Base-by-base conservation (phyloP, 2,797 vertebrate genomes). In the Diglossa cyanea region DNA sequence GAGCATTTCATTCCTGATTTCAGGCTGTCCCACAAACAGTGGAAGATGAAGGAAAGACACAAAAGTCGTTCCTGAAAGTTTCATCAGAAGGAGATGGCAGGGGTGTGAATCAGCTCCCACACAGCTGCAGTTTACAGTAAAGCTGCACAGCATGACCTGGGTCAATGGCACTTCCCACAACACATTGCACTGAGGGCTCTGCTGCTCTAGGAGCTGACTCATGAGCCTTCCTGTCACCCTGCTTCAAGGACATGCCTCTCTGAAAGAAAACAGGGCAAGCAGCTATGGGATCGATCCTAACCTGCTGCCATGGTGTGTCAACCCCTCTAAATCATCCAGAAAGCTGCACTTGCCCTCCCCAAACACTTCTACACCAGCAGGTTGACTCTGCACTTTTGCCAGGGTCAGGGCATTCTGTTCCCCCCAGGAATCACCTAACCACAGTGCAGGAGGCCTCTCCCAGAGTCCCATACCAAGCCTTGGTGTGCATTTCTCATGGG, bases 31-130 rank as follows among this genome's bases (percentile, higher is more conserved):
- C 24, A 76, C 33, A 62, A 68, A 47, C 55, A 67, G 18, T 1
- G 2, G 53, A 57, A 74, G 45, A 55, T 17, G 55, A 67, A 71
- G 16, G 47, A 92, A 89, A 74, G 71, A 51, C 44, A 82, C 42
- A 3, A 4, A 63, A 37, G 50, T 57, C 3, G 1, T 48, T 68
- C 24, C 23, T 91, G 53, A 82, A 67, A 33, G 15, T 82, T 91
- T 96, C 58, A 21, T 67, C 55, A 70, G 61, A 76, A 86, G 7
- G 66, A 81, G 74, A 85, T 87, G 61, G 85, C 77, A 95, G 87
- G 72, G 93, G 77, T 53, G 19, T 95, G 93, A 96, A 94, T 95
- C 89, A 93, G 74, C 87, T 74, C 81, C 61, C 63, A 88, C 26
- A 25, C 63, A 94, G 94, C 68, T 93, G 57, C 75, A 88, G 95